These are phyloP conservation scores for Hylyphantes graminicola DNA, from an alignment of 1,140 invertebrate species.

Conservation along the genomic window DNA sequence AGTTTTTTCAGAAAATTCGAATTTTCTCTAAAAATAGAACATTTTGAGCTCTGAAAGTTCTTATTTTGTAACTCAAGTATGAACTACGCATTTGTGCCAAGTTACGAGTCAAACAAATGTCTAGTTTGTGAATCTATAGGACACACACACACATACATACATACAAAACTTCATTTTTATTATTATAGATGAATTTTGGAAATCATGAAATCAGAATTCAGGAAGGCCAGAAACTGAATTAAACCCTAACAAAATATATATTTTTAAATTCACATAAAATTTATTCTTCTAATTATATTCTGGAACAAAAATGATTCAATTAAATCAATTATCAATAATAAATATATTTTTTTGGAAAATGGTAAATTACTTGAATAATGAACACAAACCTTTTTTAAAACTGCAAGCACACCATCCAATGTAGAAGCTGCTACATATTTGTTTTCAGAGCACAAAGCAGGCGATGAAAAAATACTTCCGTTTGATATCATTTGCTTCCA, in stretches of 20 bases:
- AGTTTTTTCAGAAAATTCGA: too few species aligned
- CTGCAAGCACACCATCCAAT: conserved; percentile 73
- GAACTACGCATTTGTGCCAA: too few species aligned
- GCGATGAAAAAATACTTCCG: conserved; percentile 74
- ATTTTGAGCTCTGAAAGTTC: too few species aligned
- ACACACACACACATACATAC: too few species aligned
- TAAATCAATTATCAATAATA: not conserved
- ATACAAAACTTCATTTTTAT: too few species aligned
- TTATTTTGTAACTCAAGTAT: too few species aligned
- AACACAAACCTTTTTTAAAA: conserved; percentile 64
- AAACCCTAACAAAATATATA: not conserved
- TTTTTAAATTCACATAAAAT: conserved; percentile 2
- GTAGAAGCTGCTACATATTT: conserved; percentile 71
- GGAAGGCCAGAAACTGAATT: too few species aligned
- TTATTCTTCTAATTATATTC: not conserved
- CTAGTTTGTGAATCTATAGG: too few species aligned
- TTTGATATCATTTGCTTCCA: conserved; percentile 70
- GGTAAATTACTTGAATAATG: not conserved
- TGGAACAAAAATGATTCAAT: not conserved
- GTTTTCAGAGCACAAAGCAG: conserved; percentile 69
- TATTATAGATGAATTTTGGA: too few species aligned
- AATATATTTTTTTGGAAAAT: not conserved
- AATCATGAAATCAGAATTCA: too few species aligned
- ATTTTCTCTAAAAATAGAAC: too few species aligned
- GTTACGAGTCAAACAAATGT: too few species aligned